Evolutionary conservation across 2,888 invertebrate species (phyloP).

Genomic region (Hedya salicella): DNA sequence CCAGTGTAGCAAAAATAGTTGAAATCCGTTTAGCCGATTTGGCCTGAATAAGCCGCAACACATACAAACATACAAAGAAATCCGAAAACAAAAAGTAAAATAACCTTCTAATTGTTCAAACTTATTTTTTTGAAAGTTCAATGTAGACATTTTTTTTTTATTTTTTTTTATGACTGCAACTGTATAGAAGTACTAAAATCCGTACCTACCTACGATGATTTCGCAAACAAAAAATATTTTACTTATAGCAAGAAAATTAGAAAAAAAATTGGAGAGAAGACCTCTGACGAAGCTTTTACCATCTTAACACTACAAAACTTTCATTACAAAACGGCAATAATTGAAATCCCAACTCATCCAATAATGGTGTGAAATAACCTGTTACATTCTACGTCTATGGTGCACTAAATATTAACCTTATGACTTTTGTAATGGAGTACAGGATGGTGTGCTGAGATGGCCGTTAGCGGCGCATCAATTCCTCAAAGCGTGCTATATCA

Average conservation of each 20-base stretch:
- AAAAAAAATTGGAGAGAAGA: neutral
- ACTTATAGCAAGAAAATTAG: neutral
- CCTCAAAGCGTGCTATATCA: conserved; percentile 38
- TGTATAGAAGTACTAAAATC: too few species aligned
- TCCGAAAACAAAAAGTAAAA: too few species aligned
- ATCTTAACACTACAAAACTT: conserved; percentile 15
- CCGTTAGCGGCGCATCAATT: conserved; percentile 13
- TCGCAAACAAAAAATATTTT: neutral
- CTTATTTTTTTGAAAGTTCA: too few species aligned
- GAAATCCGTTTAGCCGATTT: too few species aligned
- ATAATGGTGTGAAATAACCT: conserved; percentile 33
- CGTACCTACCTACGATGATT: neutral
- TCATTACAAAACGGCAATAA: conserved; percentile 34
- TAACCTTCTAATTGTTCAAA: too few species aligned
- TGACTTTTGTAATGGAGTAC: neutral
- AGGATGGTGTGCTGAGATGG: neutral
- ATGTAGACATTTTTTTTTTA: too few species aligned
- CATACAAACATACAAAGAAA: too few species aligned
- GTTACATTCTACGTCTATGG: conserved; percentile 5
- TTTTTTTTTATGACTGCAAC: too few species aligned
- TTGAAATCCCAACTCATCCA: conserved; percentile 30
- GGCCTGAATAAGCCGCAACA: too few species aligned
- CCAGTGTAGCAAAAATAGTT: too few species aligned
- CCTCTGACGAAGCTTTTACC: neutral
- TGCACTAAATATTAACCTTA: neutral